phyloP scores from a whole-genome alignment of 53 echinoderm and acorn worm species.

The Astropecten irregularis region DNA sequence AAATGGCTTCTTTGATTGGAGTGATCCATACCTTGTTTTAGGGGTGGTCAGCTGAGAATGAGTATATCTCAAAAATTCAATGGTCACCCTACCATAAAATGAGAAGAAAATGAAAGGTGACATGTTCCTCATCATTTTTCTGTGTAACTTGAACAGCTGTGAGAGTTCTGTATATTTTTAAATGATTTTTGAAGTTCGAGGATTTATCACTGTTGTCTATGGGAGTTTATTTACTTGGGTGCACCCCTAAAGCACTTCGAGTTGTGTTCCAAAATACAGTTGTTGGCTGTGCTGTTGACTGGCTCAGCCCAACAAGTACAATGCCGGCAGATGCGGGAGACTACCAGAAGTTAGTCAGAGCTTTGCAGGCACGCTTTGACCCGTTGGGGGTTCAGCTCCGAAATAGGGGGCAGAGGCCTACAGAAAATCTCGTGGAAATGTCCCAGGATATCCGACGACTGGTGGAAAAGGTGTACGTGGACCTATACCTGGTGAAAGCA shows the following conservation, averaged over 20 bases:
- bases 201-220: no score
- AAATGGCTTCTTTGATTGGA: no score
- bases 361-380: constrained; percentile 36
- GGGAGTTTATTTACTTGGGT: no score
- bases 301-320: constrained; percentile 24
- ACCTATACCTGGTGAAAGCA: neutral
- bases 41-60: no score
- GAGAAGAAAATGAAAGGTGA: no score
- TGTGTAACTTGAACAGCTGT: no score
- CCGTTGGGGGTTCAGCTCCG: constrained; percentile 28
- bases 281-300: constrained; percentile 35
- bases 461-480: constrained; percentile 23
- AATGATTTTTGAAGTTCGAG: no score
- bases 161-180: no score
- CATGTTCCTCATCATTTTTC: no score
- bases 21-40: no score
- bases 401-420: constrained; percentile 5
- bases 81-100: no score
- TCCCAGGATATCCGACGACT: constrained; percentile 18
- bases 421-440: constrained; percentile 47
- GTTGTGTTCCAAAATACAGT: constrained; percentile 43
- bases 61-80: no score
- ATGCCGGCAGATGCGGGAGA: neutral
- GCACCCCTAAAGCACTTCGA: constrained; percentile 54
- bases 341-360: constrained; percentile 13